These are phyloP conservation scores for Geothlypis trichas DNA, from an alignment of 2,113 vertebrate species.

Conservation along the genomic window DNA sequence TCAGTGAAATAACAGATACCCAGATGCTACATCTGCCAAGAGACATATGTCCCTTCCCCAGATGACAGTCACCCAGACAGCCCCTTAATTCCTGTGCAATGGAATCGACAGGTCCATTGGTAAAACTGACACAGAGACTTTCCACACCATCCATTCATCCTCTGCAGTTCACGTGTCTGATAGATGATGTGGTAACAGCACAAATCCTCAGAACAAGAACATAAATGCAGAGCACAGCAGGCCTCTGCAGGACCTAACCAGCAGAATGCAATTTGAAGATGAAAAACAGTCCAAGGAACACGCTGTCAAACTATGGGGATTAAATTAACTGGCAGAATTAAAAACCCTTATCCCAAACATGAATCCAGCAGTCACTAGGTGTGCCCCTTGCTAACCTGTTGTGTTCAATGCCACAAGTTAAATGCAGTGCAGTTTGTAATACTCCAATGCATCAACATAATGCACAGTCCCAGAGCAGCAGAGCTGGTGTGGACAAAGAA, in stretches of 20 bases:
- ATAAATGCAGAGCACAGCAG: conserved; percentile 26
- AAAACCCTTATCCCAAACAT: not conserved
- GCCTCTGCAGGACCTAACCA: conserved; percentile 18
- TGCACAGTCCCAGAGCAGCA: not conserved
- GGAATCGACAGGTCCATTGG: not conserved
- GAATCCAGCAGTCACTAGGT: not conserved
- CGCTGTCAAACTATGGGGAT: not conserved
- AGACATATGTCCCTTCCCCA: not conserved
- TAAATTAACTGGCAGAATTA: conserved; percentile 42
- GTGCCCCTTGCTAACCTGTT: not conserved
- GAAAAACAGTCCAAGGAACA: conserved; percentile 31
- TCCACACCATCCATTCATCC: not conserved
- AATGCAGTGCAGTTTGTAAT: not conserved
- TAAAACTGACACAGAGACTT: not conserved
- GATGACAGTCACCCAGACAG: not conserved
- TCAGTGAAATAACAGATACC: not conserved
- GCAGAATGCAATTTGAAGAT: conserved; percentile 16
- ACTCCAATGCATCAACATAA: not conserved
- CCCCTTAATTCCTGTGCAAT: not conserved
- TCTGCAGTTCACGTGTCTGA: not conserved
- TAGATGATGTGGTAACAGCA: not conserved
- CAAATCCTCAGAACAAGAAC: conserved; percentile 15
- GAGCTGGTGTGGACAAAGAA: not conserved
- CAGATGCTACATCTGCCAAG: not conserved
- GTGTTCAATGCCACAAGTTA: not conserved